Evolutionary conservation across 2,888 invertebrate species (phyloP), one percentile per base, ranked within the genome.

Genomic region (Sacculina carcini): DNA sequence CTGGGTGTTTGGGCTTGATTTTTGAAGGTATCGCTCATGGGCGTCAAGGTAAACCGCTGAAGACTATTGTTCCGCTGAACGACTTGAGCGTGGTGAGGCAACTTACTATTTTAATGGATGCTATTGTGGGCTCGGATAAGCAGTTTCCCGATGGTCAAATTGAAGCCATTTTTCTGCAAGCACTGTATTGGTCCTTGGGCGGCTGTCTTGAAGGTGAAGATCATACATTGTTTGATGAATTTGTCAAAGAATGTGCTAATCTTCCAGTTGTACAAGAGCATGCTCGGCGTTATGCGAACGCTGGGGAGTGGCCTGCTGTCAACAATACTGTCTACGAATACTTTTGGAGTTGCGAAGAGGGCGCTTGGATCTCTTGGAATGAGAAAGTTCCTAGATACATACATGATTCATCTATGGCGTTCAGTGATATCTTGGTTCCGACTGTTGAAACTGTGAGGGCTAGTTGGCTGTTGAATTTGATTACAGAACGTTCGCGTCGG

Each of bases 391-490:
- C 79, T 0, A 65, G 69, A 16, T 90, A 89, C 60, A 61, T 72
- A 0, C 87, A 90, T 63, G 73, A 82, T 58, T 68, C 75, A 0
- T 61, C 65, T 0, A 71, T 71, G 61, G 74, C 75, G 61, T 87
- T 82, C 64, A 77, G 78, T 4, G 77, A 86, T 58, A 86, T 89
- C 56, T 69, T 90, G 19, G 87, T 90, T 6, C 87, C 87, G 0
- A 90, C 89, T 0, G 74, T 84, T 3, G 89, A 90, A 62, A 89
- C 87, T 0, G 71, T 84, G 9, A 69, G 81, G 44, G 75, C 80
- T 1, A 79, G 77, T 1, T 83, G 84, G 73, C 71, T 83, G 16
- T 71, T 90, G 47, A 69, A 74, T 54, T 68, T 80, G 21, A 80
- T 83, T 79, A 44, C 44, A 5, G 44, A 44, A 16, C 26, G 19